phyloP scores from a whole-genome alignment of 2,113 vertebrate species.

The Tragelaphus scriptus region DNA sequence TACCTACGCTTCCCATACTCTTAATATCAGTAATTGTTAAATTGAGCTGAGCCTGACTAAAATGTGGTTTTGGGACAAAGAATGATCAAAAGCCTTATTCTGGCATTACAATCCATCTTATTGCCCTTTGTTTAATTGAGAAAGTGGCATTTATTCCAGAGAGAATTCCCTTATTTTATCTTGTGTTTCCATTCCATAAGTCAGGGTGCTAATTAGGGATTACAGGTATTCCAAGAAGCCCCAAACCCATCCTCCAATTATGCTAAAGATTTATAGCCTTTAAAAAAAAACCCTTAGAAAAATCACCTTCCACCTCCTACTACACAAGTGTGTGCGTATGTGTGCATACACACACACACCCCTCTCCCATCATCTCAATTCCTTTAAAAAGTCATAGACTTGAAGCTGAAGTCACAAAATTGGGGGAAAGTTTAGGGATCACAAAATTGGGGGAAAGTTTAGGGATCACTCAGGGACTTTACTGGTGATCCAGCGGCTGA shows the following conservation, averaged over 20 bases:
- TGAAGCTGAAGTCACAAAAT: not conserved
- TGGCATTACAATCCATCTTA: conserved; percentile 50
- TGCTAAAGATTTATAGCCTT: conserved; percentile 2
- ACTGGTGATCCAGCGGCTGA: not conserved
- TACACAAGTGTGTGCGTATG: no score
- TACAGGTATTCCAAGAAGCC: conserved; percentile 4
- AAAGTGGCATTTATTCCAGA: conserved; percentile 51
- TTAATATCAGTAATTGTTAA: conserved; percentile 4
- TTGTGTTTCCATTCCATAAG: conserved; percentile 41
- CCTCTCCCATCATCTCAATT: not conserved
- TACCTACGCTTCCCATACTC: not conserved
- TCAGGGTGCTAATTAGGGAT: conserved; percentile 58
- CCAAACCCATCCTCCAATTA: conserved; percentile 1
- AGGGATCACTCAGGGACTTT: not conserved
- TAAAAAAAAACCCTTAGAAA: not conserved
- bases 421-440: not conserved
- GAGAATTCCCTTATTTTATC: conserved; percentile 39
- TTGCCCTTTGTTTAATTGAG: conserved; percentile 65
- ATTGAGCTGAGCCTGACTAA: conserved; percentile 44
- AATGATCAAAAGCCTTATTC: conserved; percentile 33
- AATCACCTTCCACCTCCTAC: not conserved
- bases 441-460: not conserved
- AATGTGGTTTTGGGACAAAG: conserved; percentile 47
- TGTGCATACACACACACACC: not conserved
- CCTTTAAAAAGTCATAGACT: not conserved